Base-by-base conservation (phyloP, 2,888 invertebrate genomes). In the Coleophora deauratella region DNA sequence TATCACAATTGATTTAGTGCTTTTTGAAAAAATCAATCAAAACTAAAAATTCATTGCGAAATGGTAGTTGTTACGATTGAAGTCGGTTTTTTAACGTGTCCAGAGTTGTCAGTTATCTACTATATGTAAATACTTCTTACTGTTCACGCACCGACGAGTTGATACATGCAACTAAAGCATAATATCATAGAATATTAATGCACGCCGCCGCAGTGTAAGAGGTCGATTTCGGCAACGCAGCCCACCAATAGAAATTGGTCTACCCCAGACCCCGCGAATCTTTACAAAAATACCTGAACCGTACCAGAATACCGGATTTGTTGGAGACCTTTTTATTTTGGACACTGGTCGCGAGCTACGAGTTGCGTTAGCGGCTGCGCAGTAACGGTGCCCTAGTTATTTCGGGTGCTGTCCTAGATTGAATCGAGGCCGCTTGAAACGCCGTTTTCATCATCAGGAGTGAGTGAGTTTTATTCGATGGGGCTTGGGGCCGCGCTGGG, bases 301-400 rank as follows among this genome's bases (percentile, higher is more conserved):
- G n/a, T 13, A 8, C 31, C 36, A 31, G 21, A 32, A 8, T 37
- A 34, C 44, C 39, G 38, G 40, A 45, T 49, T 52, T 52, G 44
- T 47, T 50, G 43, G 51, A 53, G 68, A 33, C 67, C 70, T 52
- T 35, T 33, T 30, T 53, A 45, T 33, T 50, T 47, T 62, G 70
- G 75, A 38, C 55, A 55, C 40, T 43, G 53, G 50, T 49, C 55
- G 59, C 59, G 57, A 64, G 62, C 70, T 62, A 62, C 58, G 66
- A 66, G 62, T 73, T 72, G 71, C 70, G 72, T 66, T 73, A 71
- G 72, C 73, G 70, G 52, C 72, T 75, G 78, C 76, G 80, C 78
- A 72, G 72, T 78, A 74, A 79, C 75, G 67, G 71, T 76, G 82
- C 64, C 80, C 80, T 75, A 80, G 82, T 81, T 81, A 81, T 82